These are phyloP conservation scores for Syncerus caffer DNA, from an alignment of 2,797 vertebrate genomes.

Conservation along the genomic window DNA sequence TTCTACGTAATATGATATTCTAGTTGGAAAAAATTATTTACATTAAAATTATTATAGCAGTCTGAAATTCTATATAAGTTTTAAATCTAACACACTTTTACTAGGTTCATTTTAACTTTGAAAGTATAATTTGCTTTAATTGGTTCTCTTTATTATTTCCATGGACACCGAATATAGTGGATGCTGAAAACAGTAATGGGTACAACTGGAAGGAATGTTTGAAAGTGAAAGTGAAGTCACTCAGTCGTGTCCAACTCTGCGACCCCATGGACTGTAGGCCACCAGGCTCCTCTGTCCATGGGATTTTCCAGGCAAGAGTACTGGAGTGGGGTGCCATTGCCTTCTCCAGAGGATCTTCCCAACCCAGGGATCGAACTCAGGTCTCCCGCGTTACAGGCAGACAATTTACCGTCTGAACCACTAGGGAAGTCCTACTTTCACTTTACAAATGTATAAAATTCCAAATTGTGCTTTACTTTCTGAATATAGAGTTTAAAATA, in stretches of 20 bases:
- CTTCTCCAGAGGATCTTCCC: neutral
- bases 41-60: neutral
- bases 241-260: neutral
- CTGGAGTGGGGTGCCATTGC: neutral
- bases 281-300: neutral
- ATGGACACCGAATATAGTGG: conserved; percentile 24
- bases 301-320: neutral
- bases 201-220: neutral
- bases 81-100: conserved; percentile 14
- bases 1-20: neutral
- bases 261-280: neutral
- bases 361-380: rapidly evolving
- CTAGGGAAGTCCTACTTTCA: neutral
- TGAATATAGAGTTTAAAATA: neutral
- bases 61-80: neutral
- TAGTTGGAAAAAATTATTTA: neutral
- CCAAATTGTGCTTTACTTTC: neutral
- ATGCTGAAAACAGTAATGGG: neutral
- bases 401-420: neutral
- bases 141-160: neutral
- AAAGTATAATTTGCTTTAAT: neutral
- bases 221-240: neutral
- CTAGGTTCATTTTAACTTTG: neutral
- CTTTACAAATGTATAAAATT: neutral
- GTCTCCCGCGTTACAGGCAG: neutral